Base-by-base conservation (phyloP, 1,140 invertebrate species). In the Zaprionus davidi region DNA sequence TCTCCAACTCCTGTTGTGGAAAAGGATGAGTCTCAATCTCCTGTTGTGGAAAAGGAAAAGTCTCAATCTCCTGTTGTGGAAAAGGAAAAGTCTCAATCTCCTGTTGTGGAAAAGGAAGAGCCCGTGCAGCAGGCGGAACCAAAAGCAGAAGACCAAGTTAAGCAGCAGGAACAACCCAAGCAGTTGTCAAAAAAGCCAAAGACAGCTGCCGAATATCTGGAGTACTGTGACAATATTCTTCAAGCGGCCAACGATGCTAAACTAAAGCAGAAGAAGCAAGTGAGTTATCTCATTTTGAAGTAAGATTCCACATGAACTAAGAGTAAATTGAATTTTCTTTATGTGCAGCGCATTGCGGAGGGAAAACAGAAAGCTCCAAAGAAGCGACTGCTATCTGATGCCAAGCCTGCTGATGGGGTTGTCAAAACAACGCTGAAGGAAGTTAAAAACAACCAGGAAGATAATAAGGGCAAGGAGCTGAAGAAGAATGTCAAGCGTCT, bases 401-500 rank as follows among this genome's bases (percentile, higher is more conserved):
- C 46, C 17, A 20, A 51, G 12, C 20, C 46, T 2, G 9, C 46
- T 51, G 46, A 11, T 13, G 20, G 2, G 3, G 17, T 51, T 22
- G 20, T 7, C 7, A 38, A 24, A 5, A 20, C 17, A 5, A 60
- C 13, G 44, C 15, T 3, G 4, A 7, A 13, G 44, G 41, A 44
- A 1, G 41, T 44, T 6, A 15, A n/a, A n/a, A 7, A 5, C 28
- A 7, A 3, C 49, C 3, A 81, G 55, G 0, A 22, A 17, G 5
- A 6, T 6, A n/a, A 38, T 5, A 55, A 17, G 1, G 22, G 46
- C 2, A 4, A 12, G 2, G 73, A 51, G 26, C 44, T 63, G 20
- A 85, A 85, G 28, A 85, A 85, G 49, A 55, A 78, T 24, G 15
- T 85, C 0, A 85, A 85, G 22, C 82, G 82, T 9, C 53, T 85